Evolutionary conservation across 2,888 invertebrate genomes (phyloP).

Genomic region (Hemithea aestivaria): DNA sequence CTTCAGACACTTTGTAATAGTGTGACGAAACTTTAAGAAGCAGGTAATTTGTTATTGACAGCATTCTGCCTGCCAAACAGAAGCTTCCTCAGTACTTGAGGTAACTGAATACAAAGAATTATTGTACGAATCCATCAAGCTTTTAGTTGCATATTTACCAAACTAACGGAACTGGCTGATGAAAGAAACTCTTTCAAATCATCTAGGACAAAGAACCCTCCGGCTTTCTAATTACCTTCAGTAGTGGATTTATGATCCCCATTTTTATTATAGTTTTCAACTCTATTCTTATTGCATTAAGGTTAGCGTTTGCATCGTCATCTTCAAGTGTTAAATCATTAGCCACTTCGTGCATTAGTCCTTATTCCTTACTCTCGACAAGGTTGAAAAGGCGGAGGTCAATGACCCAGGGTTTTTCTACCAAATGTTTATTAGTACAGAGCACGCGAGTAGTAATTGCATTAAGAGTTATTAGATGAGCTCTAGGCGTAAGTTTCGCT

Average conservation of each 20-base stretch:
- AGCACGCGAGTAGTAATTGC: slow-evolving; percentile 45
- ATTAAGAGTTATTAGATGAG: slow-evolving; percentile 10
- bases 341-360: slow-evolving; percentile 52
- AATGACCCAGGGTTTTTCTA: slow-evolving; percentile 53
- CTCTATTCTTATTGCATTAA: slow-evolving; percentile 19
- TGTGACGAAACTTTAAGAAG: too few species aligned
- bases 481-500: slow-evolving; percentile 24
- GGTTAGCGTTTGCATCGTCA: slow-evolving; percentile 8
- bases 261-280: slow-evolving; percentile 17
- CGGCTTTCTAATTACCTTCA: slow-evolving; percentile 61
- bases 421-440: slow-evolving; percentile 39
- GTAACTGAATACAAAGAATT: not conserved
- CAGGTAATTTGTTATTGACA: too few species aligned
- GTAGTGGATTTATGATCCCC: slow-evolving; percentile 47
- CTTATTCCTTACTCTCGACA: slow-evolving; percentile 44
- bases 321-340: slow-evolving; percentile 45
- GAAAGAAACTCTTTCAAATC: slow-evolving; percentile 19
- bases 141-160: slow-evolving; percentile 2
- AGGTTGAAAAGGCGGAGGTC: slow-evolving; percentile 66
- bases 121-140: slow-evolving; percentile 5
- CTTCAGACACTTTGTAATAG: too few species aligned
- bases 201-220: slow-evolving; percentile 55
- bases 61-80: not conserved
- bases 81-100: not conserved
- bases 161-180: slow-evolving; percentile 9